Percentiles rank a stretch among this genome's conserved stretches.
Conservation (phyloP, 2,888 invertebrate species). For the Cartodere bifasciata region DNA sequence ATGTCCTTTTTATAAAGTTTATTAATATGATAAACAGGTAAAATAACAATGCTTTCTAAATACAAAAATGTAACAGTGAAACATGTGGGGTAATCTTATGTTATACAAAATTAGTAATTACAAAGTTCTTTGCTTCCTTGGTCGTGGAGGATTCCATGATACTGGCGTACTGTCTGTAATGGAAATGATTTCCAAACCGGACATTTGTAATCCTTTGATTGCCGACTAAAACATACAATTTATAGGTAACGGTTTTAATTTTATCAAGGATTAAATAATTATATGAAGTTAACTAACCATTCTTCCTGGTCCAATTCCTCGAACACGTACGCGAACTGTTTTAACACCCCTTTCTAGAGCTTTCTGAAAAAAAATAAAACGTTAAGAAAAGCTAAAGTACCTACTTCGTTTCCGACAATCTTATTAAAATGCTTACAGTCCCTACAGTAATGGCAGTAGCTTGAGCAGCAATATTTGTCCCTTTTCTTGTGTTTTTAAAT, state of each 20-base stretch:
- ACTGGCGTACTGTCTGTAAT: slow-evolving; percentile 85
- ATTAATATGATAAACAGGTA: too few species aligned
- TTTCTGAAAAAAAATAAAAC: slow-evolving; percentile 51
- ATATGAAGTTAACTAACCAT: slow-evolving; percentile 53
- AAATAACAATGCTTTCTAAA: too few species aligned
- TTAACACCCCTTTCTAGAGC: slow-evolving; percentile 59
- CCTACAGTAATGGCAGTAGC: slow-evolving; percentile 77
- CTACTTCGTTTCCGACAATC: slow-evolving; percentile 1
- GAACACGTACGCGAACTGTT: slow-evolving; percentile 62
- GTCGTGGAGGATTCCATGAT: slow-evolving; percentile 69
- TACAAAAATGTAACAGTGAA: too few species aligned
- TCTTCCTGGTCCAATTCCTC: slow-evolving; percentile 81
- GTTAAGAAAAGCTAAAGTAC: slow-evolving; percentile 43
- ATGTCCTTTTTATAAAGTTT: too few species aligned
- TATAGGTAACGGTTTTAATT: background rate
- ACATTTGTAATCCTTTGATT: slow-evolving; percentile 87
- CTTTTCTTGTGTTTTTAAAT: slow-evolving; percentile 89
- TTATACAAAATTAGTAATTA: too few species aligned
- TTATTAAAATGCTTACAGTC: slow-evolving; percentile 42
- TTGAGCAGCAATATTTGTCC: slow-evolving; percentile 94
- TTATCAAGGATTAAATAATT: background rate
- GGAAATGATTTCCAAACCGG: slow-evolving; percentile 79
- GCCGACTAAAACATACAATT: slow-evolving; percentile 54
- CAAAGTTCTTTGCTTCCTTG: slow-evolving; percentile 73
- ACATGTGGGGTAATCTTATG: too few species aligned